Base-by-base conservation (phyloP, 2,113 vertebrate genomes). In the Vulpes ferrilata region DNA sequence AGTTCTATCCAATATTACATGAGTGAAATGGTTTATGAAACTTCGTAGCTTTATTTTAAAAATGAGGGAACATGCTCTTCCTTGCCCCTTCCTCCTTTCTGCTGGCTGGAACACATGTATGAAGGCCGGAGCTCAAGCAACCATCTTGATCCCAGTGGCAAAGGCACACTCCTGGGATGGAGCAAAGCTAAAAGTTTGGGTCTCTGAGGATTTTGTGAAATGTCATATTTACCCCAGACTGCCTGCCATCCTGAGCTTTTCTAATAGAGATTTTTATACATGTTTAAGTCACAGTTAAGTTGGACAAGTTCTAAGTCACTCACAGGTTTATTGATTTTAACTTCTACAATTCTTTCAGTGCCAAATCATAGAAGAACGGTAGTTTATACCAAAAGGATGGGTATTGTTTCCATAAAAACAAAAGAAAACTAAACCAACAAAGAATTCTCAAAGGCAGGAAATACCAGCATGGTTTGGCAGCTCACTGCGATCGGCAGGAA, bases 371-470 rank as follows among this genome's bases (percentile, higher is more conserved):
- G 48, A 78, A 17, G 22, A 76, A 79, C 5, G 76, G 57, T 60
- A 3, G 60, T 95, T 96, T 89, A 95, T 35, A 60, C 22, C 35
- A 80, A 76, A 95, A 95, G 17, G 7, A 59, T 69, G 3, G 35
- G 10, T 86, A 80, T 57, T 87, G 5, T 48, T 90, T 55, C 1
- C 17, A 1, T 69, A 35, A 86, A 74, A 65, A 76, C 30, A 71
- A 51, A 25, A 69, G 1, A 64, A 43, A 82, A 67, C 25, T 71
- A 80, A 82, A 83, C 32, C 51, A 80, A 43, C 5, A 92, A 79
- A 67, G 48, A 71, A 13, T 7, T 20, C 20, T 69, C 53, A 86
- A 85, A 67, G 17, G 16, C 35, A 81, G 43, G 32, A 9, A 48
- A 62, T 43, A 32, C 5, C 19, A 79, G 27, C 27, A 27, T 48